Conservation (phyloP, 2,888 invertebrate genomes). For the Polydrusus tereticollis region DNA sequence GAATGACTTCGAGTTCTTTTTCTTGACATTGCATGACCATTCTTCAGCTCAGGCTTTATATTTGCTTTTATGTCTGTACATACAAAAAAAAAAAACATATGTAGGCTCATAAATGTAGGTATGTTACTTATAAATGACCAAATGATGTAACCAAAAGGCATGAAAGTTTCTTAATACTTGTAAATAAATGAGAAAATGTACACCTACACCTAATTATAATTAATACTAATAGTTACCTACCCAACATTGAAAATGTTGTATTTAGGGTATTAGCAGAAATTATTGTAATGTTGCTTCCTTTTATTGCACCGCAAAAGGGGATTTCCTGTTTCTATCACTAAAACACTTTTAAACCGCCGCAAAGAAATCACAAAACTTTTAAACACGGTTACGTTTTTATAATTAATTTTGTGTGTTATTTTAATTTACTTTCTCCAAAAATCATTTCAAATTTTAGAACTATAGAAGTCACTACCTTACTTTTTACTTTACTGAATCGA, state of each 20-base stretch:
- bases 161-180: background rate
- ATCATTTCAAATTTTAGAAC: conserved; percentile 18
- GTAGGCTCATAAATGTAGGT: background rate
- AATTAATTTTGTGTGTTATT: conserved; percentile 11
- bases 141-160: conserved; percentile 26
- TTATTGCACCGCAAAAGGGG: background rate
- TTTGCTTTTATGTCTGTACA: conserved; percentile 52
- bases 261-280: conserved; percentile 16
- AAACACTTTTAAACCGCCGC: background rate
- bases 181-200: background rate
- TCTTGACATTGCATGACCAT: conserved; percentile 61
- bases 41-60: conserved; percentile 43
- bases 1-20: conserved; percentile 66
- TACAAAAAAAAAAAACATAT: conserved; percentile 34
- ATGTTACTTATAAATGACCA: too few species aligned
- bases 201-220: background rate
- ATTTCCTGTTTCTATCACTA: background rate
- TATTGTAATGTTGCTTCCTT: conserved; percentile 10
- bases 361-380: conserved; percentile 12
- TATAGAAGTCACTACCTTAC: background rate
- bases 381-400: background rate
- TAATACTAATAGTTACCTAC: conserved; percentile 43
- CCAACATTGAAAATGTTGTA: conserved; percentile 53
- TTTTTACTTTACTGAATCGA: conserved; percentile 5
- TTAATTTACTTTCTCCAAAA: conserved; percentile 30